A percentile compares a stretch with the other conserved stretches of the same genome.
phyloP scores from a whole-genome alignment of 2,797 vertebrate genomes.

The Catostomus latipinnis region DNA sequence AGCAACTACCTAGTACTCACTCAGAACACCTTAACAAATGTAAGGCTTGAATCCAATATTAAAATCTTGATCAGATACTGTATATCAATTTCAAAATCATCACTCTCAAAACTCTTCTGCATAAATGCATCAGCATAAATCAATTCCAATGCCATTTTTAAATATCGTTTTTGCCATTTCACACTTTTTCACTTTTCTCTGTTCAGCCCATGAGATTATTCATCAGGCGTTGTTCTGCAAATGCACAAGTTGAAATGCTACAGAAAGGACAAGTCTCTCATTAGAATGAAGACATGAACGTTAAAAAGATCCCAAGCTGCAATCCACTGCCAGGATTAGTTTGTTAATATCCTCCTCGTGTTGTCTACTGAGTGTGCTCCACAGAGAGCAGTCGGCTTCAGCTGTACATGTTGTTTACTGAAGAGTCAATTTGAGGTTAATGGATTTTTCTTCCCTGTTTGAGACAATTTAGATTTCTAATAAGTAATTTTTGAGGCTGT shows the following conservation, averaged over 20 bases:
- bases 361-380: neutral
- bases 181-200: neutral
- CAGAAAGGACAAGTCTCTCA: slow-evolving; percentile 50
- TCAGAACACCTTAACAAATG: no score
- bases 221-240: slow-evolving; percentile 23
- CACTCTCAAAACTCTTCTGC: neutral
- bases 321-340: slow-evolving; percentile 10
- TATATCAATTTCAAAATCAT: no score
- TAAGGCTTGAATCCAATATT: no score
- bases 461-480: slow-evolving; percentile 35
- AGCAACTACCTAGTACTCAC: no score
- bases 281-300: slow-evolving; percentile 48
- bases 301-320: slow-evolving; percentile 40
- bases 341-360: slow-evolving; percentile 41
- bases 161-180: neutral
- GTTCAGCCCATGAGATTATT: slow-evolving; percentile 45
- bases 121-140: neutral
- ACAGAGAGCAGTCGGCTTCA: slow-evolving; percentile 17
- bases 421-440: slow-evolving; percentile 45
- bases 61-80: no score
- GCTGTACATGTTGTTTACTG: slow-evolving; percentile 45
- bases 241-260: slow-evolving; percentile 34
- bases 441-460: slow-evolving; percentile 40
- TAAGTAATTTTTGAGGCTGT: slow-evolving; percentile 34
- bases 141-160: neutral